Conservation (phyloP, 2,797 vertebrate genomes). For the Monodelphis domestica region DNA sequence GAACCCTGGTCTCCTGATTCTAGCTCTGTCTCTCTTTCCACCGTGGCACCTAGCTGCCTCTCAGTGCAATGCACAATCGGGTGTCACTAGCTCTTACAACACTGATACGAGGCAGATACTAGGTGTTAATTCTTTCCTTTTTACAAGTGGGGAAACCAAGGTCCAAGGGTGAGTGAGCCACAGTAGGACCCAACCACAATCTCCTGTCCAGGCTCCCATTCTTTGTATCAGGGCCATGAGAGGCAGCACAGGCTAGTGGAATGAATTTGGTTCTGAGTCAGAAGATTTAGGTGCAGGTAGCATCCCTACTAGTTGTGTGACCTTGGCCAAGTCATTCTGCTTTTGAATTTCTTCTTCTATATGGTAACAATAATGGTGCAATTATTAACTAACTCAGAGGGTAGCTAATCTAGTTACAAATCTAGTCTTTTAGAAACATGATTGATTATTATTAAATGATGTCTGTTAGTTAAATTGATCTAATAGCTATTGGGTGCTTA, state of each 20-base stretch:
- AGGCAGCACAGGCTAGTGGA: not conserved
- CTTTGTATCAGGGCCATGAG: not conserved
- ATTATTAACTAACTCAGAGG: not conserved
- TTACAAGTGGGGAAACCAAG: not conserved
- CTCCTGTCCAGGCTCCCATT: not conserved
- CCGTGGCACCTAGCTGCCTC: too few relatives aligned
- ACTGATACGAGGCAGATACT: not conserved
- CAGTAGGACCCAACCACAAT: not conserved
- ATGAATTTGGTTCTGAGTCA: not conserved
- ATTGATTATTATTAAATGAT: not conserved
- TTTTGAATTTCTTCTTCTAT: not conserved
- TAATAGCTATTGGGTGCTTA: not conserved
- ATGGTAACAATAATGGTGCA: not conserved
- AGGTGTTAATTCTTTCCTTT: not conserved
- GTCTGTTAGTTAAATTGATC: not conserved
- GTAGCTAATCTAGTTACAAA: too few relatives aligned
- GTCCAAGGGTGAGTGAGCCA: not conserved
- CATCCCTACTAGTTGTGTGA: not conserved
- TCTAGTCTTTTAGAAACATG: not conserved
- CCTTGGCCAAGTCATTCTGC: not conserved
- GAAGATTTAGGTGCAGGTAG: not conserved
- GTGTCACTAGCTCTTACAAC: not conserved
- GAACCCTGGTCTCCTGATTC: too few relatives aligned
- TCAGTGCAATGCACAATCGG: not conserved
- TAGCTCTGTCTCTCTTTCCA: too few relatives aligned